These are phyloP conservation scores for Trachelus troglodyta DNA, from an alignment of 2,888 invertebrate genomes.

Conservation along the genomic window DNA sequence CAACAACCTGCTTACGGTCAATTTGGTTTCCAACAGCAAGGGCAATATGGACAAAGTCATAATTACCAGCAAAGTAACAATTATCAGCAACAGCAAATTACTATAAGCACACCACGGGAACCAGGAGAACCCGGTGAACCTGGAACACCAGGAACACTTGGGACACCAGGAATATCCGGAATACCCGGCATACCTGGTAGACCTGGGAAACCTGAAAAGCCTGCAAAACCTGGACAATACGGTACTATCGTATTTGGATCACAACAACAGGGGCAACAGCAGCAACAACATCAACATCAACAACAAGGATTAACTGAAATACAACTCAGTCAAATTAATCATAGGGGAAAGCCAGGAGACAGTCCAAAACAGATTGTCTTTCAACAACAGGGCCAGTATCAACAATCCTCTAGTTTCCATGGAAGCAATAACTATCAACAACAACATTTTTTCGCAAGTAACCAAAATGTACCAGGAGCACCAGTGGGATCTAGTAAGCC, in stretches of 20 bases:
- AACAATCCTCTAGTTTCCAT: not conserved
- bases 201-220: constrained; percentile 9
- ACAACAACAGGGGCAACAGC: constrained; percentile 12
- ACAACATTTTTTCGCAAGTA: not conserved
- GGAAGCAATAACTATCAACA: not conserved
- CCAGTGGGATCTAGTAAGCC: not conserved
- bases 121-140: constrained; percentile 38
- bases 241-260: constrained; percentile 2
- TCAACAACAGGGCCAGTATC: constrained; percentile 1
- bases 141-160: constrained; percentile 5
- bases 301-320: constrained; percentile 16
- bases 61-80: constrained; percentile 12
- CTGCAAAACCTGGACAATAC: not conserved
- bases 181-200: constrained; percentile 21
- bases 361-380: not conserved
- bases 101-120: constrained; percentile 33
- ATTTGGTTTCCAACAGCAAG: constrained; percentile 12
- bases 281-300: constrained; percentile 5
- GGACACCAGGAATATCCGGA: constrained; percentile 16
- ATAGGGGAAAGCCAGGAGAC: not conserved
- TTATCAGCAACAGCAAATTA: constrained; percentile 17
- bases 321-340: not conserved
- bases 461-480: no score
- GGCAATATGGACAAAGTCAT: constrained; percentile 9
- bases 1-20: not conserved